Evolutionary conservation across 2,888 invertebrate species (phyloP), one percentile per base, ranked within the genome.

Genomic region (Steinernema scapterisci): DNA sequence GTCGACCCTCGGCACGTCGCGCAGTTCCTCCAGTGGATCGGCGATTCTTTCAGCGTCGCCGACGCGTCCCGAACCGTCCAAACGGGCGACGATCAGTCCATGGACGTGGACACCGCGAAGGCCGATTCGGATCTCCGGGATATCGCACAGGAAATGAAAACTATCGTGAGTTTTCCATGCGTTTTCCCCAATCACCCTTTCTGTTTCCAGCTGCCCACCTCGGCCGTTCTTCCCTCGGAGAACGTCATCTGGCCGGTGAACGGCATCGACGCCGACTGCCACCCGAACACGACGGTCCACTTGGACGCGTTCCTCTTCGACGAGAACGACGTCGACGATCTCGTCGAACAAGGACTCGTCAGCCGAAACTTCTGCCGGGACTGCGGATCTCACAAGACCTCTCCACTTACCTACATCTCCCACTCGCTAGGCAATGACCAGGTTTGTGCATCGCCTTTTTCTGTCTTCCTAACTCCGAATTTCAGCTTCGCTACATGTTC

Each of bases 251-350:
- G 75, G 75, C 77, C 77, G 1, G 16, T 44, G 11, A 44, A 51
- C 21, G 77, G 76, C 19, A 45, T 56, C 13, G 73, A 73, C 51
- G 54, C 70, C 25, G 77, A 77, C n/a, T 76, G 77, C 52, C 45
- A 19, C 13, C 27, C 70, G 19, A 45, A 77, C 13, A 73, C 73
- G 23, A 77, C 76, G 11, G 73, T 90, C 16, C 92, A 92, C 87
- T 90, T 93, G 0, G 93, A 93, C 88, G 91, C 91, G 52, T 93
- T 93, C 85, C 89, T 93, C 0, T 92, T 92, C 89, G 91, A 92
- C 81, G 92, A 92, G 77, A 90, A 91, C 19, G 90, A 91, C 77
- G 88, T 92, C 13, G 91, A 92, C 71, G 86, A 89, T n/a, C 85
- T 91, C n/a, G 89, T 89, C 48, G 89, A 90, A 54, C 87, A 89